Evolutionary conservation across 2,888 invertebrate species (phyloP).

Genomic region (Diaphora mendica): DNA sequence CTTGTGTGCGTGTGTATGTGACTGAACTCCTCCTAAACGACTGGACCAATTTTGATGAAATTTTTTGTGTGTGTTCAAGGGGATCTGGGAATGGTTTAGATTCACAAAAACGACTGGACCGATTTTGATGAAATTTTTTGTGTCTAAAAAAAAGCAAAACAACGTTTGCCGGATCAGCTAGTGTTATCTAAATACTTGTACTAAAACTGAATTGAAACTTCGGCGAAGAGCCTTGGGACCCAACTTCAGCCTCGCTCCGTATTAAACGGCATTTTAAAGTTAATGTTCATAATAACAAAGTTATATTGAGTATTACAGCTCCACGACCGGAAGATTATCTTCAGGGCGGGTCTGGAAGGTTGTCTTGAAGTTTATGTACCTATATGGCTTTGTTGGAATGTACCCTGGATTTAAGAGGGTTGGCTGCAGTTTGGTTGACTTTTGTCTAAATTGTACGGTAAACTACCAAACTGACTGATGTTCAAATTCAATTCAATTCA

Average conservation of each 20-base stretch:
- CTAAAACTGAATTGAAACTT: constrained; percentile 41
- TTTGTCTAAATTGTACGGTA: background rate
- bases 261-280: constrained; percentile 49
- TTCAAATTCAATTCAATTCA: too few relatives aligned
- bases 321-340: constrained; percentile 13
- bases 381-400: background rate
- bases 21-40: too few relatives aligned
- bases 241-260: constrained; percentile 30
- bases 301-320: constrained; percentile 33
- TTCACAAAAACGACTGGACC: too few relatives aligned
- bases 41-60: too few relatives aligned
- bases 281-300: constrained; percentile 36
- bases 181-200: background rate
- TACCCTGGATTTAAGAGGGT: background rate
- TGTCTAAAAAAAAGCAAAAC: too few relatives aligned
- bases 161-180: too few relatives aligned
- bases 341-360: background rate
- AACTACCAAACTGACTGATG: background rate
- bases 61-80: too few relatives aligned
- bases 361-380: background rate
- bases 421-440: background rate
- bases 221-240: constrained; percentile 32
- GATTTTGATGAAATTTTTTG: too few relatives aligned
- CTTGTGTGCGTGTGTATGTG: too few relatives aligned
- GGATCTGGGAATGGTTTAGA: too few relatives aligned